Evolutionary conservation across 2,888 invertebrate genomes (phyloP).

Genomic region (Nymphalis polychloros): DNA sequence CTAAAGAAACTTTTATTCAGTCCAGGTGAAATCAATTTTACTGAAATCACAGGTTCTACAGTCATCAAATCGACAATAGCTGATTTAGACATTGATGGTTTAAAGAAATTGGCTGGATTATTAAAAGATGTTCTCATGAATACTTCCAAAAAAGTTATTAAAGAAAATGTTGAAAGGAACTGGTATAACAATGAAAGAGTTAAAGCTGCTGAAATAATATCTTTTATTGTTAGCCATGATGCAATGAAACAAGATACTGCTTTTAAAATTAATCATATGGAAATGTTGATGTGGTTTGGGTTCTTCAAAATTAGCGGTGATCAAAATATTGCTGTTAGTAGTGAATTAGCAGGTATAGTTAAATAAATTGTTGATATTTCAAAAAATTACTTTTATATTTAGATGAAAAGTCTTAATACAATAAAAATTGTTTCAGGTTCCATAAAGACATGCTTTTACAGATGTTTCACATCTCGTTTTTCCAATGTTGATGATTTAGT

Average conservation of each 20-base stretch:
- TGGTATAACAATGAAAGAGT: constrained; percentile 87
- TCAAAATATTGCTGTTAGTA: constrained; percentile 75
- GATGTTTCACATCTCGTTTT: constrained; percentile 85
- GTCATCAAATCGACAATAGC: constrained; percentile 84
- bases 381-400: neutral
- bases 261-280: constrained; percentile 85
- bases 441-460: constrained; percentile 86
- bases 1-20: constrained; percentile 84
- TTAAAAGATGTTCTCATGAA: constrained; percentile 84
- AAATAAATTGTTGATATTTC: constrained; percentile 8
- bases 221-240: constrained; percentile 79
- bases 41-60: constrained; percentile 86
- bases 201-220: constrained; percentile 82
- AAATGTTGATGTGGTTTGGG: constrained; percentile 84
- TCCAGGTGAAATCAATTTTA: constrained; percentile 88
- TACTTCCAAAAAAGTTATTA: constrained; percentile 76
- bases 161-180: constrained; percentile 73
- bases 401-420: neutral
- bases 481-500: constrained; percentile 84
- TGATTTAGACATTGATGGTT: constrained; percentile 81
- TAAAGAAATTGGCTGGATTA: constrained; percentile 83
- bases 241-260: constrained; percentile 79
- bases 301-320: constrained; percentile 82
- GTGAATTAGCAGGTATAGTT: constrained; percentile 82
- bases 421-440: constrained; percentile 66